A percentile compares a stretch with the other conserved stretches of the same genome.
Evolutionary conservation across 2,113 vertebrate species (phyloP).

Genomic region (Alligator mississippiensis): DNA sequence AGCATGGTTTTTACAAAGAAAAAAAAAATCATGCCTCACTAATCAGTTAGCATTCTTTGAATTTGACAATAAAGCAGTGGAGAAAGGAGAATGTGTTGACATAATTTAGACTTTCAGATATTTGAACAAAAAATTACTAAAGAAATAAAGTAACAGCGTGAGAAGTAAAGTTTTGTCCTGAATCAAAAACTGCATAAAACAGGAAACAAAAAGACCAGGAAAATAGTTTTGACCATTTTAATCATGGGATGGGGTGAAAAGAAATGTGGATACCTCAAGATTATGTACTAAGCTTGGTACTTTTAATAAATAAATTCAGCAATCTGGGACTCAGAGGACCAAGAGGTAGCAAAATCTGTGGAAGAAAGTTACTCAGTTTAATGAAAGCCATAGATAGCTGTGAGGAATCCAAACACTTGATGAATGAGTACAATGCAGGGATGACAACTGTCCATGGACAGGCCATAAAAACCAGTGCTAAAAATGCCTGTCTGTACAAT

Average conservation of each 20-base stretch:
- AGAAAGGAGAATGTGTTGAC: background rate
- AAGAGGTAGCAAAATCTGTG: background rate
- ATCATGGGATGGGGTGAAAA: conserved; percentile 2
- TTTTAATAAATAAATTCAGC: background rate
- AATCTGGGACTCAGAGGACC: background rate
- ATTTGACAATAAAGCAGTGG: background rate
- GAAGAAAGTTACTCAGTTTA: background rate
- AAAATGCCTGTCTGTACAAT: too few species aligned
- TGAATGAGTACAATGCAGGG: background rate
- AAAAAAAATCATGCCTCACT: accelerated
- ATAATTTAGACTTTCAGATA: background rate
- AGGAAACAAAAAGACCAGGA: background rate
- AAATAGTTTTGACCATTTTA: background rate
- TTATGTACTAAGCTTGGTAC: background rate
- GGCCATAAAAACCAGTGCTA: too few species aligned
- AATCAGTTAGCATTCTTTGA: background rate
- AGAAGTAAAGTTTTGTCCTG: background rate
- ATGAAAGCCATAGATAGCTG: background rate
- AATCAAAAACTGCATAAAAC: background rate
- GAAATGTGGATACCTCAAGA: background rate
- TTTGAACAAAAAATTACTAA: background rate
- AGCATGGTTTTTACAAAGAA: background rate
- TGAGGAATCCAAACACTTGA: background rate
- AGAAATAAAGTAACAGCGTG: background rate
- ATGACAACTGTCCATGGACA: too few species aligned